A percentile compares a stretch with the other conserved stretches of the same genome.
Evolutionary conservation across 2,113 vertebrate species (phyloP).

Genomic region (Barnardius zonarius): DNA sequence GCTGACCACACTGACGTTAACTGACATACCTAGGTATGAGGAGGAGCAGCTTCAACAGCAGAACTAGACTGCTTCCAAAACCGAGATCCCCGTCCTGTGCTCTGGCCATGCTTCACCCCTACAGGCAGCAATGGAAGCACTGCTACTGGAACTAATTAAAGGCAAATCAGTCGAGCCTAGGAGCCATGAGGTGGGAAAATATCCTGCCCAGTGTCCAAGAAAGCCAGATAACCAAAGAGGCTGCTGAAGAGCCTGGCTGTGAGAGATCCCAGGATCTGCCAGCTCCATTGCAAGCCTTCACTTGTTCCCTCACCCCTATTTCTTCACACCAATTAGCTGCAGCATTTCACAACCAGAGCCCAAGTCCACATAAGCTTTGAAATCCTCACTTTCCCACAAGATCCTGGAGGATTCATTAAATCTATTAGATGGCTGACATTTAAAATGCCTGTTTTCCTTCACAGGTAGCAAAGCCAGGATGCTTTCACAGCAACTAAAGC

Average conservation of each 20-base stretch:
- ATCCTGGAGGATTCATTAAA: background rate
- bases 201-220: background rate
- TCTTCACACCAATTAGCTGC: background rate
- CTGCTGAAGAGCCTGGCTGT: background rate
- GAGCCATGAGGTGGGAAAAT: background rate
- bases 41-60: background rate
- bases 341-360: background rate
- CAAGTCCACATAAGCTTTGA: background rate
- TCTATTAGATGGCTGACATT: background rate
- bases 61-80: background rate
- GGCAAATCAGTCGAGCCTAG: background rate
- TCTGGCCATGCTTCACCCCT: background rate
- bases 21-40: background rate
- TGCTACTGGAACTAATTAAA: constrained; percentile 46
- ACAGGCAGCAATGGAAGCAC: background rate
- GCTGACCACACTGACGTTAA: background rate
- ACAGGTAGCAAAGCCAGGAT: background rate
- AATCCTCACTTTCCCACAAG: background rate
- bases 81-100: background rate
- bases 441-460: background rate
- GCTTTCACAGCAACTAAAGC: background rate
- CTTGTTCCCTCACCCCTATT: background rate
- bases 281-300: background rate
- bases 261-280: background rate
- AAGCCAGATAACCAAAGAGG: constrained; percentile 15